These are phyloP conservation scores for Parapsyche elsis DNA, from an alignment of 1,140 invertebrate species.

Conservation along the genomic window DNA sequence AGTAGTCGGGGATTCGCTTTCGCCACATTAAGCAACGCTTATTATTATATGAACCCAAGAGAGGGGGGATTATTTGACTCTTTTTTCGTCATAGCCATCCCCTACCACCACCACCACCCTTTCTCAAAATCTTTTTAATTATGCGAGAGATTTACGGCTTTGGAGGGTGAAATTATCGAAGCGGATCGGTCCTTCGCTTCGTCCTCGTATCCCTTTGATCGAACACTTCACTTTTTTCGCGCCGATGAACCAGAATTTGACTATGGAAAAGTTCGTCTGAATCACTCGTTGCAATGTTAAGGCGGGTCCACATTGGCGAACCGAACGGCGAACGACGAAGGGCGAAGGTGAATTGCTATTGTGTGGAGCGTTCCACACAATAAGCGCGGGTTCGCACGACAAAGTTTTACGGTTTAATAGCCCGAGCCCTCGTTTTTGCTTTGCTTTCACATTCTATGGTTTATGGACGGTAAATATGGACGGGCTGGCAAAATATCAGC, in stretches of 20 bases:
- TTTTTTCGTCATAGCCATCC: neutral
- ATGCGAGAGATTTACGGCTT: conserved; percentile 18
- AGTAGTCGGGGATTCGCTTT: conserved; percentile 7
- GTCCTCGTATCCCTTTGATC: neutral
- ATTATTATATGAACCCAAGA: neutral
- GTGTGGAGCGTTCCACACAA: no score
- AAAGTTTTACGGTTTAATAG: no score
- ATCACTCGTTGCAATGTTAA: no score
- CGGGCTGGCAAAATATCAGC: no score
- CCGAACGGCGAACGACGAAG: no score
- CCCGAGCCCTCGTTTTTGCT: no score
- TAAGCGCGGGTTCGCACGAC: no score
- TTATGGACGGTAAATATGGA: no score
- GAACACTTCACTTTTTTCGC: neutral
- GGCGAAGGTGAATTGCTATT: no score
- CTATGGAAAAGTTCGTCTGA: neutral
- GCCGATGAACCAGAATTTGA: neutral
- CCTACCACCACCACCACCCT: neutral
- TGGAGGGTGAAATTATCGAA: neutral
- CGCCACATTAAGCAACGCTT: conserved; percentile 3
- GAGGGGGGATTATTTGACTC: neutral
- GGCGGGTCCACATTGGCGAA: no score
- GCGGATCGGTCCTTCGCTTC: neutral
- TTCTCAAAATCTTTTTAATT: conserved; percentile 13
- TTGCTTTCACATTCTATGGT: no score